Evolutionary conservation across 2,113 vertebrate genomes (phyloP), one percentile per base, ranked within the genome.

Genomic region (Marcusenius ussheri): DNA sequence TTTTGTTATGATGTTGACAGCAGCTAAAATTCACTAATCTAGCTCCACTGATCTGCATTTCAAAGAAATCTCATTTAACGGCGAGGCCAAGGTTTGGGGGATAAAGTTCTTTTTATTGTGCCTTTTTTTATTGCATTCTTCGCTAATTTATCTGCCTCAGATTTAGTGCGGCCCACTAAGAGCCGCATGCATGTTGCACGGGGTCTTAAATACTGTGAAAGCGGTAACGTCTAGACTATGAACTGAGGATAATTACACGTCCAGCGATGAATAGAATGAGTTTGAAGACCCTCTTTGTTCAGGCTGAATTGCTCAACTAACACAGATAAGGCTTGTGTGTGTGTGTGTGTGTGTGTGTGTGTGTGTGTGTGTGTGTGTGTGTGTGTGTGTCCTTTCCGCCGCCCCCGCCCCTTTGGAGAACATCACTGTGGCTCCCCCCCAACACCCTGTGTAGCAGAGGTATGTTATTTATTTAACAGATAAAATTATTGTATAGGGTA

Each of bases 1-100:
- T 99, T 99, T 99, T 99, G 98, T 99, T 99, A 99, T 99, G 98
- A 99, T 99, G 98, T 99, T 99, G 98, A 99, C 98, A 99, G 98
- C 97, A 97, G 97, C 97, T 99, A 99, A 99, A 99, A 99, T 98
- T 98, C 98, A 97, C 98, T 99, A 99, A 99, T 99, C 98, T 99
- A 97, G 97, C 97, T 96, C 97, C 97, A 96, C 98, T 99, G 97
- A 99, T 99, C 98, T 99, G 98, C 98, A 99, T 99, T 99, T 99
- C 98, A 99, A 99, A 99, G 98, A 99, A 99, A 99, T 99, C 98
- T 99, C 97, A 99, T 99, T 99, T 99, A 99, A 97, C 97, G 97
- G 97, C 96, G 95, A 97, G 97, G 96, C 96, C 96, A 95, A 97
- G 97, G 96, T 96, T 97, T 96, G 95, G 96, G 97, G 98, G 98